Conservation (phyloP, 2,888 invertebrate genomes). For the Incurvaria masculella region DNA sequence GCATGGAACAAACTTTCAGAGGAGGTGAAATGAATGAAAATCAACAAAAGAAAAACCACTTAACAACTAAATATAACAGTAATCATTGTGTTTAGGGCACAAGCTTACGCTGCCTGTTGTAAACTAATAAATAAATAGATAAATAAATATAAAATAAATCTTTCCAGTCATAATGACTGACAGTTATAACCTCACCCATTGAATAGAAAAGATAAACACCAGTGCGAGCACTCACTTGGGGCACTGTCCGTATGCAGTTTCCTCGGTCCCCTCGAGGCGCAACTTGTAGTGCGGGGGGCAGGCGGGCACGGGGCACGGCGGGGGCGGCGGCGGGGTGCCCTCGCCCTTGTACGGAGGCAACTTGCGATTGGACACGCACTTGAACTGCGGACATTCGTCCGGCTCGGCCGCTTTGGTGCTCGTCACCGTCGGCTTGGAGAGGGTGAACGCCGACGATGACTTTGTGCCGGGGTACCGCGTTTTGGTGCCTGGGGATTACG, state of each 20-base stretch:
- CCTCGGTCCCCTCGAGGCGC: slow-evolving; percentile 35
- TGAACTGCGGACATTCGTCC: slow-evolving; percentile 50
- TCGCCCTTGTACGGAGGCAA: slow-evolving; percentile 30
- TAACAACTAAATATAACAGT: no score
- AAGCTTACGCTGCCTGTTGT: no score
- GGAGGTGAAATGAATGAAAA: no score
- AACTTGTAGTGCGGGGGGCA: slow-evolving; percentile 63
- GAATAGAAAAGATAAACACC: neutral
- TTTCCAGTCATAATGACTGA: no score
- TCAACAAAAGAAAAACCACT: no score
- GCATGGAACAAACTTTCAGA: no score
- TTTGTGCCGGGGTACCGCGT: neutral
- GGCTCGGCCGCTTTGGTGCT: slow-evolving; percentile 15
- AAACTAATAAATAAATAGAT: no score
- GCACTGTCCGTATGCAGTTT: slow-evolving; percentile 37
- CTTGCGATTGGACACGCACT: slow-evolving; percentile 50
- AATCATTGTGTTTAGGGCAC: no score
- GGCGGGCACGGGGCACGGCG: slow-evolving; percentile 38
- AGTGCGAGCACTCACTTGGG: slow-evolving; percentile 47
- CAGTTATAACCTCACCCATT: no score
- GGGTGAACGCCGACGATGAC: slow-evolving; percentile 24
- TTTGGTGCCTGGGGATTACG: neutral
- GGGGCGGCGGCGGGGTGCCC: slow-evolving; percentile 22
- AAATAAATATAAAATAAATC: no score
- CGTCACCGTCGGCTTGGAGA: slow-evolving; percentile 29